Base-by-base conservation (phyloP, 2,797 vertebrate genomes). In the Carduelis carduelis region DNA sequence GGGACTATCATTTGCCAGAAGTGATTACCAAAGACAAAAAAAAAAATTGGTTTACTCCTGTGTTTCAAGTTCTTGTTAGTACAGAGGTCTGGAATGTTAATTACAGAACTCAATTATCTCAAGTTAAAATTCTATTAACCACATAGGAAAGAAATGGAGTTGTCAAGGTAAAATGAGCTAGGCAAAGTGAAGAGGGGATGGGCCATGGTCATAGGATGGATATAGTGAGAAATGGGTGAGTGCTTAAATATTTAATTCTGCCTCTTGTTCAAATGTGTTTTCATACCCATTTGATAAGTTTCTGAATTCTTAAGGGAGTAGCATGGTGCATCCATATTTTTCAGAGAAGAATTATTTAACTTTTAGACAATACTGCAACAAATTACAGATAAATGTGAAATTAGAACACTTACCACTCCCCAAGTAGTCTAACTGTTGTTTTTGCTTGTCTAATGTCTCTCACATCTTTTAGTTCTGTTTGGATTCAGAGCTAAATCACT, bases 91-190 rank as follows among this genome's bases (percentile, higher is more conserved):
- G 37, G 19, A 77, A 92, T 77, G 56, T 66, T 92, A 92, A 95
- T 95, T 91, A 89, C 21, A 89, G 56, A 84, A 79, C 34, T 93
- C 66, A 82, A 22, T 89, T 95, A 87, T 66, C 74, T 83, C 57
- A 66, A 53, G 59, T 60, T 93, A 90, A 85, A 92, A 79, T 92
- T 90, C 66, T 60, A 22, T 85, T 89, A 84, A 68, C 86, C 60
- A 57, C 56, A 34, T 5, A 12, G 11, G 39, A 70, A 74, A 84
- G 47, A 93, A 93, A 86, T 53, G 11, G 52, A 92, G 24, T 57
- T 85, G 43, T 55, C 71, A 92, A 74, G 64, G 64, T 80, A 75
- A 90, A 72, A 39, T 20, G 26, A 65, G 24, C 6, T 57, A 23
- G 18, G 50, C 46, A 71, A 93, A 74, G 34, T 43, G 56, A 77